Evolutionary conservation across 2,113 vertebrate species (phyloP), one percentile per base, ranked within the genome.

Genomic region (Xiphophorus couchianus): DNA sequence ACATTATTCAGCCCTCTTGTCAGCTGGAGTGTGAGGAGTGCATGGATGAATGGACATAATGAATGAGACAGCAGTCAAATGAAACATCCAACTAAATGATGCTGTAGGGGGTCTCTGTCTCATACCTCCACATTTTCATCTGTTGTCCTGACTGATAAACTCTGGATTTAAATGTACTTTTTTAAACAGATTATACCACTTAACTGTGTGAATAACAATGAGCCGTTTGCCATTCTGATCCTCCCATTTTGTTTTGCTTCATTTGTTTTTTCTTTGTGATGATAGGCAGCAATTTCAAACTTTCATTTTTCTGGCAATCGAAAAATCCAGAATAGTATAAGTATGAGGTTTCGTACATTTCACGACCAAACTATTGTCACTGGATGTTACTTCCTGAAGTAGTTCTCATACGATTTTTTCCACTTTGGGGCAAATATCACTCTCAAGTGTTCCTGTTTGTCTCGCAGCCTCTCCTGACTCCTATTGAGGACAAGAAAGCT

Each of bases 191-290:
- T 66, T 61, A 39, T 4, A 44, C 79, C 48, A 39, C 42, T 77
- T 17, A 30, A 62, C 61, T 29, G 22, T 54, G 39, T 42, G 51
- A 42, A 39, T 33, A 70, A 73, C 77, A 71, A 63, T 33, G 63
- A 82, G 60, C 71, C 27, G 19, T 73, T 66, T 68, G 64, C 85
- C 80, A 48, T 73, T 70, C 73, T 66, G 73, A 83, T 54, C 71
- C 54, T 66, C 66, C 68, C 69, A 62, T 31, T 39, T 30, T 27
- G 31, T 63, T 63, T 66, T 10, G 42, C 69, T 75, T 83, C 30
- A 60, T 74, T 64, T 64, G 28, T 25, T n/a, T 67, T 15, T 42
- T 78, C 72, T 31, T 13, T 71, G 39, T 3, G 14, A 66, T 71
- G 64, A 76, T 33, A 30, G 79, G 39, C 12, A 42, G 39, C 13